Evolutionary conservation across 2,113 vertebrate genomes (phyloP).

Genomic region (Condylura cristata): DNA sequence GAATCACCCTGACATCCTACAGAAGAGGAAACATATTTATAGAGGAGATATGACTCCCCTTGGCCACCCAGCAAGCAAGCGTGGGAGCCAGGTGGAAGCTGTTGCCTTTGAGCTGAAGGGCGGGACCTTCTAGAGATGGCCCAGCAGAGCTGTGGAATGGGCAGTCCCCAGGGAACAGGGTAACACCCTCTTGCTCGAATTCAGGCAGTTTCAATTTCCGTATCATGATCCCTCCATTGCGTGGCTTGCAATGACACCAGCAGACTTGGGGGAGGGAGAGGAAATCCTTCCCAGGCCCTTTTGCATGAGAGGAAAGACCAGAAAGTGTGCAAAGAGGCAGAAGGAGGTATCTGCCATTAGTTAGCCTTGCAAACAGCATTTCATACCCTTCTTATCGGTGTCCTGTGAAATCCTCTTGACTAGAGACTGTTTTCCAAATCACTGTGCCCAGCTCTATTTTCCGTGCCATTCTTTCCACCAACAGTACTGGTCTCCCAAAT

Average conservation of each 20-base stretch:
- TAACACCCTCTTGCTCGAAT: neutral
- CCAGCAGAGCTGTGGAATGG: neutral
- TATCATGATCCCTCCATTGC: neutral
- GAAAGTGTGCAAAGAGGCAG: neutral
- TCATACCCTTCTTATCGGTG: neutral
- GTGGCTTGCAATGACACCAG: neutral
- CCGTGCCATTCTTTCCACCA: neutral
- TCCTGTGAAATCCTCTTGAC: neutral
- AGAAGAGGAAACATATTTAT: neutral
- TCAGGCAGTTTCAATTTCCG: neutral
- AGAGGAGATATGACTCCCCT: neutral
- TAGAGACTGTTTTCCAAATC: neutral
- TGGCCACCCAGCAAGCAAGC: neutral
- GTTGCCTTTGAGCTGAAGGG: neutral
- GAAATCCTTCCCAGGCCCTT: neutral
- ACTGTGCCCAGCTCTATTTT: neutral
- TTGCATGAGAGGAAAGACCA: neutral
- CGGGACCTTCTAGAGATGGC: neutral
- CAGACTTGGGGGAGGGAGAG: neutral
- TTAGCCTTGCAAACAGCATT: neutral
- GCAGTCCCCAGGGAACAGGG: neutral
- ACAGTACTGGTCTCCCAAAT: accelerated
- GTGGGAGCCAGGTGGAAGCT: neutral
- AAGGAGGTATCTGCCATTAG: neutral
- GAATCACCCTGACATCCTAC: neutral